Evolutionary conservation across 2,888 invertebrate genomes (phyloP).

Genomic region (Erebia ligea): DNA sequence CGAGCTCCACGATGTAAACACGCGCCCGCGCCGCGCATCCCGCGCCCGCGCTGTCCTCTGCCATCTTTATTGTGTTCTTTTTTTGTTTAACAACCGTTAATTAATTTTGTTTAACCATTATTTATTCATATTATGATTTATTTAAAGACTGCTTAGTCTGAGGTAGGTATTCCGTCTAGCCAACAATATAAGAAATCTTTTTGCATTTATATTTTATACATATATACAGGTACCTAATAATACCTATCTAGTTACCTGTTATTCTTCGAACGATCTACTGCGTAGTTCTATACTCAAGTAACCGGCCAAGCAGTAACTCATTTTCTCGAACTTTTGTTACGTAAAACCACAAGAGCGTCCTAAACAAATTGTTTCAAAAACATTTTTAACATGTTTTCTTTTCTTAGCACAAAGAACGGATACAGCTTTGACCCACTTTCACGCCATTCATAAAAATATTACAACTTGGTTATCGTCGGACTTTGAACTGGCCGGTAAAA

Average conservation of each 20-base stretch:
- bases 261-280: slow-evolving; percentile 6
- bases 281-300: slow-evolving; percentile 4
- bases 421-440: slow-evolving; percentile 42
- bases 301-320: slow-evolving; percentile 14
- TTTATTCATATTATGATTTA: neutral
- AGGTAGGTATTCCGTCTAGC: neutral
- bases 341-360: slow-evolving; percentile 8
- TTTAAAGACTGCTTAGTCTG: neutral
- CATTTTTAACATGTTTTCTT: slow-evolving; percentile 17
- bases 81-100: slow-evolving; percentile 8
- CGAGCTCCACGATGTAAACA: slow-evolving; percentile 49
- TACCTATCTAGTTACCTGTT: no score
- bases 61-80: slow-evolving; percentile 18
- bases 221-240: no score
- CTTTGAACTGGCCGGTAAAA: slow-evolving; percentile 35
- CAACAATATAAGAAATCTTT: neutral
- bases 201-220: no score
- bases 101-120: neutral
- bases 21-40: slow-evolving; percentile 34
- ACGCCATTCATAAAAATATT: slow-evolving; percentile 43
- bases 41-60: slow-evolving; percentile 25
- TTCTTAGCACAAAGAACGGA: slow-evolving; percentile 34
- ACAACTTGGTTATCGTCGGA: slow-evolving; percentile 36
- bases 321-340: slow-evolving; percentile 27
- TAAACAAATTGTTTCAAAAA: slow-evolving; percentile 17